These are phyloP conservation scores for Sciurus niger DNA, from an alignment of 2,113 vertebrate species.

Conservation along the genomic window DNA sequence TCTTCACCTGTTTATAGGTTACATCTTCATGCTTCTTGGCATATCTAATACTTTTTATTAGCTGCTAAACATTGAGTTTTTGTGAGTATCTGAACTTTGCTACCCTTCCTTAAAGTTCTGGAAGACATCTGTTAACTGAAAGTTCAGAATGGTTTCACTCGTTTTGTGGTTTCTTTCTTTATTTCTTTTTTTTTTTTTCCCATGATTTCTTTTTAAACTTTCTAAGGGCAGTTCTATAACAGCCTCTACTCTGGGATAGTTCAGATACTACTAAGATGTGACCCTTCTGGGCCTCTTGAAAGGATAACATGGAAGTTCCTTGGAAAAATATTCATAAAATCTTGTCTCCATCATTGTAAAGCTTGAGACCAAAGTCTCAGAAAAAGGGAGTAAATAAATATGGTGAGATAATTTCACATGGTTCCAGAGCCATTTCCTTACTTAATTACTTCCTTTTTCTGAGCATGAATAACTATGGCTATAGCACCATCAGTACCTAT, in stretches of 20 bases:
- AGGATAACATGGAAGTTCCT: constrained; percentile 90
- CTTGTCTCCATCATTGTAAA: constrained; percentile 94
- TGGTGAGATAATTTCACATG: constrained; percentile 79
- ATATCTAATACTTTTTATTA: neutral
- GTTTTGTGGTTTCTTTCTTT: neutral
- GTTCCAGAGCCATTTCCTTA: constrained; percentile 90
- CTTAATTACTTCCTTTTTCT: constrained; percentile 89
- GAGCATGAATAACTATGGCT: constrained; percentile 91
- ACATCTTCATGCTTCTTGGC: neutral
- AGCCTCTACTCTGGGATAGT: neutral
- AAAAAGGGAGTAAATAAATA: no score
- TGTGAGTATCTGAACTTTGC: neutral
- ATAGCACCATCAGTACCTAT: constrained; percentile 93
- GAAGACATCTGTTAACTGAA: neutral
- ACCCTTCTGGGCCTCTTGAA: constrained; percentile 87
- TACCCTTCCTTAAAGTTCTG: constrained; percentile 19
- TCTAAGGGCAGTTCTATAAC: neutral
- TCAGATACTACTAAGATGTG: neutral
- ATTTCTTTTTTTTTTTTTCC: no score
- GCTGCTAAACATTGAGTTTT: neutral
- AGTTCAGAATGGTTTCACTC: neutral
- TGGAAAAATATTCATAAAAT: constrained; percentile 94
- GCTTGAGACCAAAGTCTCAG: constrained; percentile 82
- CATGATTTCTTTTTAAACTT: neutral
- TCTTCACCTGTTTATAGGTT: neutral